Conservation (phyloP, 1,140 invertebrate species). For the Drosophila saltans region DNA sequence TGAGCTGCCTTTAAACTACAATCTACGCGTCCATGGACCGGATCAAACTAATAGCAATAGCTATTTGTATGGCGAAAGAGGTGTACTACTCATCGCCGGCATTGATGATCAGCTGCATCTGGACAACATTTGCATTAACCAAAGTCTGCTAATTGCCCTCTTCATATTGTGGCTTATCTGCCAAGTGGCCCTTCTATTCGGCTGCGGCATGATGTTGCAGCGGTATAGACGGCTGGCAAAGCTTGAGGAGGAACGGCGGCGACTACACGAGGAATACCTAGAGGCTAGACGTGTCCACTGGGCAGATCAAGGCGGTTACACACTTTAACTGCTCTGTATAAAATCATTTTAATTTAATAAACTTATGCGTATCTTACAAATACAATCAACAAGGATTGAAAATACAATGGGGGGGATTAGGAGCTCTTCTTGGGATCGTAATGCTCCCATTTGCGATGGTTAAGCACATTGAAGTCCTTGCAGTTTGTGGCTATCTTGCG, state of each 20-base stretch:
- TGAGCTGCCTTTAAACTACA: constrained; percentile 83
- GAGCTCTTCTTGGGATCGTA: constrained; percentile 85
- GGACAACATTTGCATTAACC: constrained; percentile 77
- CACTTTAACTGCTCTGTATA: constrained; percentile 59
- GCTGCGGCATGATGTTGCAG: constrained; percentile 76
- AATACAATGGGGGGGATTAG: constrained; percentile 19
- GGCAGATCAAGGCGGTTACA: constrained; percentile 80
- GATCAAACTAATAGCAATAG: constrained; percentile 79
- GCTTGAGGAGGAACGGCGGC: constrained; percentile 74
- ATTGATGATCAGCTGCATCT: constrained; percentile 79
- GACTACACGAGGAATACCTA: constrained; percentile 73
- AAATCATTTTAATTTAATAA: constrained; percentile 75
- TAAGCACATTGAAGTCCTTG: constrained; percentile 92
- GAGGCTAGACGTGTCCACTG: constrained; percentile 77
- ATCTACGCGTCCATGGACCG: constrained; percentile 83
- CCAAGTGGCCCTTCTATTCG: constrained; percentile 72
- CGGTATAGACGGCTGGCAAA: constrained; percentile 74
- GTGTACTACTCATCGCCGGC: constrained; percentile 84
- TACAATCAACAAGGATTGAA: constrained; percentile 11
- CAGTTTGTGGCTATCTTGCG: constrained; percentile 91
- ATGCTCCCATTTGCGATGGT: constrained; percentile 96
- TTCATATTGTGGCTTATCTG: constrained; percentile 81
- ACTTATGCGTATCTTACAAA: constrained; percentile 54
- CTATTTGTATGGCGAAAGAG: constrained; percentile 83
- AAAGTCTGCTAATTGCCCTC: constrained; percentile 75